Percentiles rank a stretch among this genome's conserved stretches.
phyloP scores from a whole-genome alignment of 1,140 invertebrate species.

The Neodiprion lecontei region DNA sequence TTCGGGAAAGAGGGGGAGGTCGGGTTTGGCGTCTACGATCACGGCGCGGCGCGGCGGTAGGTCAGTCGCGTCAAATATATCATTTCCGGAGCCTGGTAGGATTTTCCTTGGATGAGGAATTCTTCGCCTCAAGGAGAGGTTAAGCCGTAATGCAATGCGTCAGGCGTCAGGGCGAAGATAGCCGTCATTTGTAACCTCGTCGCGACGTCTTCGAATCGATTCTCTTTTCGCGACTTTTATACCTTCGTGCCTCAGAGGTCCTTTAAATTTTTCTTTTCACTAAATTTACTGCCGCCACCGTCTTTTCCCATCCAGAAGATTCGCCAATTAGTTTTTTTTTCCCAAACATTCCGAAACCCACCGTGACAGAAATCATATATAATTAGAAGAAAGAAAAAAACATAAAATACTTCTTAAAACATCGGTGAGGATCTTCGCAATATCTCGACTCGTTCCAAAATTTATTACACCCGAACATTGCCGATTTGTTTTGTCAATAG shows the following conservation, averaged over 20 bases:
- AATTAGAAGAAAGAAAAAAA: neutral
- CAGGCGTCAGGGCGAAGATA: conserved; percentile 8
- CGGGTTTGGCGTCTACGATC: neutral
- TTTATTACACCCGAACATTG: too few relatives aligned
- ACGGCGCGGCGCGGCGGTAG: neutral
- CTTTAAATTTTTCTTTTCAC: neutral
- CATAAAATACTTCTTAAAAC: neutral
- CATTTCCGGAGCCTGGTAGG: neutral
- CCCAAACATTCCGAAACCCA: neutral
- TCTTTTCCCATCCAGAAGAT: too few relatives aligned
- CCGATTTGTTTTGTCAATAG: too few relatives aligned
- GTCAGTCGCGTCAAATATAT: conserved; percentile 2
- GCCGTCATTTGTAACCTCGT: conserved; percentile 16
- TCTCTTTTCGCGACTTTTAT: neutral
- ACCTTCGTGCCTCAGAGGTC: neutral
- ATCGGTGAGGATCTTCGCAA: too few relatives aligned
- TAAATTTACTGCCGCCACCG: too few relatives aligned
- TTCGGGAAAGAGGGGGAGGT: neutral
- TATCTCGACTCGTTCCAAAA: too few relatives aligned
- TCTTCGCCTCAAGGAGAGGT: neutral
- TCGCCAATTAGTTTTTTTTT: neutral
- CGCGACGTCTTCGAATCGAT: neutral
- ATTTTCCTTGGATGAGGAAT: neutral
- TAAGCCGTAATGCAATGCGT: conserved; percentile 11
- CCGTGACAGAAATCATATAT: neutral